These are phyloP conservation scores for Trogon melanurus DNA, from an alignment of 2,113 vertebrate species.

Conservation along the genomic window DNA sequence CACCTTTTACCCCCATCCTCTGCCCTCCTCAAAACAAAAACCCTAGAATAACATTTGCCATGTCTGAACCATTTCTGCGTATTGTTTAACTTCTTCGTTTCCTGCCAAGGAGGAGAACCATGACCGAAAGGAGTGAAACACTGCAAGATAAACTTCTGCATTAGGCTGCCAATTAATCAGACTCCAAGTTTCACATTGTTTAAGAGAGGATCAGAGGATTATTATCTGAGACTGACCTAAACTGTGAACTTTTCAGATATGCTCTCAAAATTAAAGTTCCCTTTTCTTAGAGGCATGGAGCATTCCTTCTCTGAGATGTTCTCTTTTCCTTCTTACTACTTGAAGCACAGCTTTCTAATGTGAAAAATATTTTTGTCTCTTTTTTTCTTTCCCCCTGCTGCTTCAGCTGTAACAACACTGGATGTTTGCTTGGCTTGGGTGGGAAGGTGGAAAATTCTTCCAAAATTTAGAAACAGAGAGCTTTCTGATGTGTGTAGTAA, in stretches of 20 bases:
- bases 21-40: not conserved
- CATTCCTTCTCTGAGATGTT: not conserved
- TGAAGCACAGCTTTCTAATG: conserved; percentile 9
- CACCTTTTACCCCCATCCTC: not conserved
- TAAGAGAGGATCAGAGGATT: not conserved
- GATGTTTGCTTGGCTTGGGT: conserved; percentile 67
- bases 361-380: conserved; percentile 42
- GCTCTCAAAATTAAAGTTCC: not conserved
- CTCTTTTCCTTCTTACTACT: not conserved
- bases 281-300: not conserved
- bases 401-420: conserved; percentile 65
- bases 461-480: conserved; percentile 59
- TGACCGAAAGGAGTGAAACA: not conserved
- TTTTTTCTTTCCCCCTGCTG: not conserved
- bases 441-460: conserved; percentile 58
- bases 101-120: not conserved
- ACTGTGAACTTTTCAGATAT: not conserved
- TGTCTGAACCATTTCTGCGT: not conserved
- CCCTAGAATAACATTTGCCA: not conserved
- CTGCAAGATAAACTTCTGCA: not conserved
- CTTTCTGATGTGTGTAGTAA: conserved; percentile 55
- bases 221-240: not conserved
- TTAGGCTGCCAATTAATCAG: not conserved
- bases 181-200: not conserved
- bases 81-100: not conserved